Base-by-base conservation (phyloP, 2,888 invertebrate genomes). In the Meta bourneti region DNA sequence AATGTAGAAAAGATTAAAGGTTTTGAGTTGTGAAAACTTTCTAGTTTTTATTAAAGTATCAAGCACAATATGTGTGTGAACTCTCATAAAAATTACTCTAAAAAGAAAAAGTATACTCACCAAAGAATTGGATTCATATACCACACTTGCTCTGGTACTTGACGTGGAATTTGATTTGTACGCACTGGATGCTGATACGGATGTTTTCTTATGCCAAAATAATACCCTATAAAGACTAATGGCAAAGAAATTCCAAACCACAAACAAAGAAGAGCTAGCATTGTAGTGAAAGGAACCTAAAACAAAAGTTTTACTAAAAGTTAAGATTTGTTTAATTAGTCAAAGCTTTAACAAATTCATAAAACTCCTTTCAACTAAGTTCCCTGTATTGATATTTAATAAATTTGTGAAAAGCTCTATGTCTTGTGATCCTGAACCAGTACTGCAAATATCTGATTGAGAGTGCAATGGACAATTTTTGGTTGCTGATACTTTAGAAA, bases 221-320 rank as follows among this genome's bases (percentile, higher is more conserved):
- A 99, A 74, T 99, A 98, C 49, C 99, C 99, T 93, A 99, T 97
- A 95, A 99, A 99, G 1, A 99, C 99, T 93, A 99, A 96, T 2
- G 99, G 99, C 92, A 99, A 98, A 0, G 99, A 99, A n/a, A 99
- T 98, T 83, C 98, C 97, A 95, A 99, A 98, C 99, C 99, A 99
- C 54, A 99, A 96, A 0, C 98, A 98, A 93, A 99, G 95, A 89
- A 99, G 96, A 34, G 99, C 99, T 90, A 99, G 96, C 89, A 99
- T 96, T 6, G 99, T 99, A 88, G 98, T 98, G 96, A 99, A 99
- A 7, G 99, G 99, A 54, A 99, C 95, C 95, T 94, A 78, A 49
- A 88, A 93, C 74, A 19, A 34, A 70, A 49, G 51, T 82, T n/a
- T 82, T 20, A 34, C 1, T 34, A 34, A 34, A 69, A 16, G 19